Conservation (phyloP, 2,888 invertebrate species). For the Panorpa germanica region DNA sequence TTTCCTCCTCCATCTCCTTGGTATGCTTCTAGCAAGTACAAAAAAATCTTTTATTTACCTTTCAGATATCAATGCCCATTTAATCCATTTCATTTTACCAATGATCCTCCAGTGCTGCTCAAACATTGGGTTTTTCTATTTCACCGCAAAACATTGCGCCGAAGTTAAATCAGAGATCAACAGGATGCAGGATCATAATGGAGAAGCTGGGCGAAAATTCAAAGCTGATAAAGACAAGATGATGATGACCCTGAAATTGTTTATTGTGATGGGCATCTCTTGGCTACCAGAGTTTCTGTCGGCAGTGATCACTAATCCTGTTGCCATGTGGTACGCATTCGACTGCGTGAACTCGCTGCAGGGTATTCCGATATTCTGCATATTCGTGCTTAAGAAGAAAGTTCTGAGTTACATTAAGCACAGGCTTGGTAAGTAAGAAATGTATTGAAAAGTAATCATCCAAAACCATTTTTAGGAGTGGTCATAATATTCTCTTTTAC, state of each 20-base stretch:
- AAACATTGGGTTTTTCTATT: conserved; percentile 46
- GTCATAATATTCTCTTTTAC: background rate
- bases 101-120: conserved; percentile 38
- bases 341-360: conserved; percentile 51
- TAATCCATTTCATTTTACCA: conserved; percentile 44
- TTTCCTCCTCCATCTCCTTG: conserved; percentile 16
- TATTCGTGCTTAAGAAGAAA: conserved; percentile 49
- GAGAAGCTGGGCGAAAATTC: conserved; percentile 37
- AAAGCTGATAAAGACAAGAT: conserved; percentile 53
- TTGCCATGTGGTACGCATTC: conserved; percentile 28
- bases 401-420: conserved; percentile 37
- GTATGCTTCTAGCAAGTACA: background rate
- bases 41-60: conserved; percentile 4
- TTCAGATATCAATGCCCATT: conserved; percentile 21
- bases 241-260: conserved; percentile 49
- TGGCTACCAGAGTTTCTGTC: conserved; percentile 51
- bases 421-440: conserved; percentile 33
- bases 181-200: conserved; percentile 41
- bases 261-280: conserved; percentile 61
- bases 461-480: background rate
- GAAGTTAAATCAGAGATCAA: conserved; percentile 57
- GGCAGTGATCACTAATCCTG: conserved; percentile 29
- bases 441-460: too few species aligned
- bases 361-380: conserved; percentile 52
- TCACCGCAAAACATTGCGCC: conserved; percentile 50